Evolutionary conservation across 2,797 vertebrate genomes (phyloP), one percentile per base, ranked within the genome.

Genomic region (Acestrorhynchus altus): DNA sequence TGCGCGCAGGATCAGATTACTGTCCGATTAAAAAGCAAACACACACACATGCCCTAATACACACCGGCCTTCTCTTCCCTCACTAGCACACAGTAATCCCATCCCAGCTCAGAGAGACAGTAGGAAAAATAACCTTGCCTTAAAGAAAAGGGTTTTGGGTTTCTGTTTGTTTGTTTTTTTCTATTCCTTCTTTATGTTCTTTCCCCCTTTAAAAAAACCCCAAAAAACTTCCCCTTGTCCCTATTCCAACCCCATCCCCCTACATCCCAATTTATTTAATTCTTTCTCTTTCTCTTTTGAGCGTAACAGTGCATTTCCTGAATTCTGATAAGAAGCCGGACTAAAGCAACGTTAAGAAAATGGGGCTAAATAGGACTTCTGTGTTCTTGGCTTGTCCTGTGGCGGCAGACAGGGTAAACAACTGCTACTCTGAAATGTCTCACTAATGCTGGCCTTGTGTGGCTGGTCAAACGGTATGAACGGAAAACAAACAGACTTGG

Each of bases 1-100:
- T 92, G 88, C 72, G 8, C 39, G 4, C 74, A 64, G 88, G 89
- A 90, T 92, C 89, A 86, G 86, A 86, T 92, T 91, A 81, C 80
- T 61, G 86, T 72, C 61, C 9, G 82, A 89, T 90, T 82, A 83
- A 81, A 79, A 76, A 24, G 52, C 51, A 46, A n/a, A 74, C 4
- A 46, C 44, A 15, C 63, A 52, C 74, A 60, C 71, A 65, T 60
- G 3, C 54, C 47, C 47, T n/a, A 39, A 12, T 22, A 65, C 47
- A 63, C 60, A 64, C 79, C 39, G 11, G 51, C 42, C 61, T 72
- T 47, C 52, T 77, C 46, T 61, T 63, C 68, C 63, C 39, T 47
- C 59, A 39, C 51, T 60, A 51, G 8, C 42, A 4, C 63, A 46
- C 40, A 42, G 61, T 64, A 64, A 64, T 64, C 40, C 63, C 40